Evolutionary conservation across 2,113 vertebrate species (phyloP).

Genomic region (Eretmodus cyanostictus): DNA sequence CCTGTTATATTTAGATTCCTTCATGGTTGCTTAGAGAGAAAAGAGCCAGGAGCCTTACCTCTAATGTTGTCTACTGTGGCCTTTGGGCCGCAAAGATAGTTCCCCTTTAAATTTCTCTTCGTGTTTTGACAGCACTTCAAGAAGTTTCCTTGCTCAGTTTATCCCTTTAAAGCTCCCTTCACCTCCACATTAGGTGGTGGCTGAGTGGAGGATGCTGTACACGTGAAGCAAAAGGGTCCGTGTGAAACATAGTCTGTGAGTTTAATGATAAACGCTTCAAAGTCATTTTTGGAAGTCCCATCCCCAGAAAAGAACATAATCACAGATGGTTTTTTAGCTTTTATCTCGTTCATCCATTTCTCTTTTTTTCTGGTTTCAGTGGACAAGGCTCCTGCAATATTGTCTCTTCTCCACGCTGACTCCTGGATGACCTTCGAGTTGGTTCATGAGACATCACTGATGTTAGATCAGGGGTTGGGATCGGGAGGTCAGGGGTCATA

Average conservation of each 20-base stretch:
- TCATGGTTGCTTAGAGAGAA: constrained; percentile 43
- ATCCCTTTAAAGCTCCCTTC: constrained; percentile 10
- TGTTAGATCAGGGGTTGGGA: constrained; percentile 35
- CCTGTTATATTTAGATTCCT: constrained; percentile 31
- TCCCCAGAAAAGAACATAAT: constrained; percentile 1
- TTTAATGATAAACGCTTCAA: constrained; percentile 10
- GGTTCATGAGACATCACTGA: constrained; percentile 14
- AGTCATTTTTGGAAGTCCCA: constrained; percentile 14
- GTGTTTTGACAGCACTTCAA: constrained; percentile 5
- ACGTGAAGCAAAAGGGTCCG: constrained; percentile 24
- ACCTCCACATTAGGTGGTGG: not conserved
- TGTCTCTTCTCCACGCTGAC: constrained; percentile 34
- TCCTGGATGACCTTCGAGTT: constrained; percentile 38
- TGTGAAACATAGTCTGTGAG: constrained; percentile 5
- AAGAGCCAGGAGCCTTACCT: constrained; percentile 56
- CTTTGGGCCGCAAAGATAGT: not conserved
- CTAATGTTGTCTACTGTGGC: constrained; percentile 8
- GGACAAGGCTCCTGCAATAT: constrained; percentile 18
- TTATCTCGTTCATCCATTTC: not conserved
- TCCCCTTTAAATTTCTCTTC: constrained; percentile 22
- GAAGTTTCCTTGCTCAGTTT: constrained; percentile 12
- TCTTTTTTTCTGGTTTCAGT: constrained; percentile 5
- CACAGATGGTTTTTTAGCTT: not conserved
- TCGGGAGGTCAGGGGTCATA: constrained; percentile 10
- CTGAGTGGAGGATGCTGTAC: constrained; percentile 4